Percentiles rank a stretch among this genome's conserved stretches.
These are phyloP conservation scores for Armadillidium nasatum DNA, from an alignment of 1,140 invertebrate species.

Conservation along the genomic window DNA sequence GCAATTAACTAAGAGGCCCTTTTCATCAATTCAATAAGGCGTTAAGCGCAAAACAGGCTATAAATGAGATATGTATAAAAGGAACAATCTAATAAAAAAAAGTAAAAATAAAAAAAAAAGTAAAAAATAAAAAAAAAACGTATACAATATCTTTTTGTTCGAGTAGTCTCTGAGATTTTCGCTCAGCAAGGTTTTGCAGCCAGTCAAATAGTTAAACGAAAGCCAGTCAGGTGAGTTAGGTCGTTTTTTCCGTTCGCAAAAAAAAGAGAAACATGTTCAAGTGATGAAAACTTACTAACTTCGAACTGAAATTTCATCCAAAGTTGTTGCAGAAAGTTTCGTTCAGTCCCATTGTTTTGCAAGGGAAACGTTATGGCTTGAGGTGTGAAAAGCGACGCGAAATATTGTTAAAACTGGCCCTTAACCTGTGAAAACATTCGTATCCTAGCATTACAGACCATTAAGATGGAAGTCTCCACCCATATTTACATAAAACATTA, in stretches of 20 bases:
- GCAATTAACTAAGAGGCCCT: neutral
- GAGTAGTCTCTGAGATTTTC: neutral
- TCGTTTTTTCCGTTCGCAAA: neutral
- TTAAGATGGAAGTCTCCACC: slow-evolving; percentile 8
- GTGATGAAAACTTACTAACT: slow-evolving; percentile 6
- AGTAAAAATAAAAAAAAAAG: too few species aligned
- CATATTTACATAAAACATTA: slow-evolving; percentile 14
- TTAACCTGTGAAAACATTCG: slow-evolving; percentile 12
- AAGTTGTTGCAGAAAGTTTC: neutral
- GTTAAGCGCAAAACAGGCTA: neutral
- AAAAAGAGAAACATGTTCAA: neutral
- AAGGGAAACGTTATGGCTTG: neutral
- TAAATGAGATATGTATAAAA: slow-evolving; percentile 7
- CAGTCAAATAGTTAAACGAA: neutral
- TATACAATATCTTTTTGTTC: slow-evolving; percentile 11
- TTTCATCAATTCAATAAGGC: neutral
- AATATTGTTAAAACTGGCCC: slow-evolving; percentile 12
- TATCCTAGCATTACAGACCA: slow-evolving; percentile 4
- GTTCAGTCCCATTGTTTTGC: neutral
- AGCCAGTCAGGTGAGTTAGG: neutral
- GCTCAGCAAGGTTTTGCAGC: neutral
- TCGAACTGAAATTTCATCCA: neutral
- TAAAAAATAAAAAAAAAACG: too few species aligned
- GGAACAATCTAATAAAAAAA: neutral
- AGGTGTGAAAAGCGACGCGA: slow-evolving; percentile 2